phyloP scores from a whole-genome alignment of 2,888 invertebrate species.

The Papilio demoleus region DNA sequence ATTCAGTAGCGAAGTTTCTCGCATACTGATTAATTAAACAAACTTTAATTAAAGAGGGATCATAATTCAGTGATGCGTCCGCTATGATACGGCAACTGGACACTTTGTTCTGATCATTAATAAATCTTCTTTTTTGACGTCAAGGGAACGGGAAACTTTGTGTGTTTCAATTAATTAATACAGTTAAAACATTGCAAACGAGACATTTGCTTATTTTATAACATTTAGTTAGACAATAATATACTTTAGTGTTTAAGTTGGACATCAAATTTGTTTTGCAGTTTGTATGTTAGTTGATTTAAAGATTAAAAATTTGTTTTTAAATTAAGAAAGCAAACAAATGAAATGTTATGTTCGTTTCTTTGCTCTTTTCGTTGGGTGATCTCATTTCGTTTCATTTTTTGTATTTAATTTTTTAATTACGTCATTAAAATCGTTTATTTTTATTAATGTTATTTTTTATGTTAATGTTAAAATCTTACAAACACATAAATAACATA shows the following conservation, averaged over 20 bases:
- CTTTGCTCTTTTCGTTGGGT: no score
- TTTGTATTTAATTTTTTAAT: no score
- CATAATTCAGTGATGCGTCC: constrained; percentile 57
- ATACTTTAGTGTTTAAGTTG: not conserved
- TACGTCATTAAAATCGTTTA: no score
- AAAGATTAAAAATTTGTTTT: no score
- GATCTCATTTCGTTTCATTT: no score
- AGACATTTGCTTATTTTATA: not conserved
- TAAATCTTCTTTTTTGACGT: constrained; percentile 27
- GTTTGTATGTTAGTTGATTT: no score
- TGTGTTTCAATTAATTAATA: constrained; percentile 26
- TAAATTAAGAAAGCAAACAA: no score
- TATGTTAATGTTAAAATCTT: no score
- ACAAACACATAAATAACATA: no score
- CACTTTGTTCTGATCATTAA: constrained; percentile 36
- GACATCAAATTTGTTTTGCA: no score
- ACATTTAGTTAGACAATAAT: not conserved
- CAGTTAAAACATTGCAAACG: constrained; percentile 17
- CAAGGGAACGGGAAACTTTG: constrained; percentile 27
- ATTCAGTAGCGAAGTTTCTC: constrained; percentile 47
- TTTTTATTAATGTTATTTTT: no score
- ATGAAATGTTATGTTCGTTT: no score
- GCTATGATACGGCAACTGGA: constrained; percentile 44
- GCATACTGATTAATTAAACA: constrained; percentile 62
- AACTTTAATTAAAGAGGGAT: constrained; percentile 65